phyloP scores from a whole-genome alignment of 1,140 invertebrate species.

The Hirudo medicinalis region DNA sequence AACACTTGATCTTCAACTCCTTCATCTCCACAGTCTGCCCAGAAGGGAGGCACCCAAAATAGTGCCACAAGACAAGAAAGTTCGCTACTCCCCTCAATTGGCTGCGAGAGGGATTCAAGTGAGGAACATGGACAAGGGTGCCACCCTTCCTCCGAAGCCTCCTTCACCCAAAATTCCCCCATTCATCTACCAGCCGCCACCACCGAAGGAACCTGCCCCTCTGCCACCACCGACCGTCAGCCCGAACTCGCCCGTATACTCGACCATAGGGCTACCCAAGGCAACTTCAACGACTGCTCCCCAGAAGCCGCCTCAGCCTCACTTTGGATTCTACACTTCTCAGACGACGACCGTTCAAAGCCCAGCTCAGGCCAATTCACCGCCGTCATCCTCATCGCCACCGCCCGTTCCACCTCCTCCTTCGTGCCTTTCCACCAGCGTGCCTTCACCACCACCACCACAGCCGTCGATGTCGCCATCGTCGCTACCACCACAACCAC shows the following conservation, averaged over 20 bases:
- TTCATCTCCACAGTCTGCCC: background rate
- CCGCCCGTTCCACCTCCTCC: background rate
- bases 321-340: too few species aligned
- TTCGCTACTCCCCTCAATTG: background rate
- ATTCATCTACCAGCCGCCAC: background rate
- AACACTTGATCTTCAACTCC: background rate
- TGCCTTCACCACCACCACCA: too few species aligned
- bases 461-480: background rate
- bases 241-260: too few species aligned
- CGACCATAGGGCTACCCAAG: too few species aligned
- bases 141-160: constrained; percentile 1
- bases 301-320: too few species aligned
- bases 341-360: too few species aligned
- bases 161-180: background rate
- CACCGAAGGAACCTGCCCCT: background rate
- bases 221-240: background rate
- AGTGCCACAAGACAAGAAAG: background rate
- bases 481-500: background rate
- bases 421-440: background rate
- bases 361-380: too few species aligned
- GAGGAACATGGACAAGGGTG: background rate
- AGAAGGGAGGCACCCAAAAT: background rate
- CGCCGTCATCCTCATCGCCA: background rate
- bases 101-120: background rate
- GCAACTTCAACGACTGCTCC: too few species aligned